Evolutionary conservation across 2,797 vertebrate genomes (phyloP), one percentile per base, ranked within the genome.

Genomic region (Phoeniculus purpureus): DNA sequence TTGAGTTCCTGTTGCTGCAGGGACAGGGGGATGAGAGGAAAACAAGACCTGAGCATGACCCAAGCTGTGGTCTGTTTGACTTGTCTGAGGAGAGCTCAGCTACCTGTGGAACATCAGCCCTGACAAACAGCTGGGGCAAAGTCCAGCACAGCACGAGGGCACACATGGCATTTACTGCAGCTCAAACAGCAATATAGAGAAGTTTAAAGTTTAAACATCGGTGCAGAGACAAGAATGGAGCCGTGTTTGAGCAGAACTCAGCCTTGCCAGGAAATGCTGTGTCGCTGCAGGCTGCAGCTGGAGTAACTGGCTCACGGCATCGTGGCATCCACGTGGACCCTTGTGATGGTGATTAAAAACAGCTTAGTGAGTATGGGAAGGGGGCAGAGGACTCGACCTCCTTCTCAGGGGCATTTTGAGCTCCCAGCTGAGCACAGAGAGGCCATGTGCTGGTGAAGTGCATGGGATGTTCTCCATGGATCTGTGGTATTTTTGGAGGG

Each of bases 91-190:
- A 37, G n/a, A 31, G 22, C 32, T 37, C 61, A 31, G 15, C 22
- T 66, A 17, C 26, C 21, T 1, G 1, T 18, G 67, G 34, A 15
- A n/a, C 1, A 3, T 3, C 15, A 58, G 6, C 20, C 20, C 15
- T 17, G 61, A 20, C 2, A 3, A 23, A 22, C 0, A 15, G 12
- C 2, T 8, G 45, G 27, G 29, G 26, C 51, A 73, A 43, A 43
- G 47, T 37, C 51, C 8, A 14, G 34, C 9, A 2, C 25, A 5
- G 21, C 4, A 0, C 1, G 1, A 7, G 15, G 13, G 25, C 37
- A 22, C 1, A 1, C 13, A 6, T 2, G 3, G 54, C 4, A 2
- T n/a, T 59, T 21, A 7, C 34, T 54, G 52, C 37, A 43, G 52
- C 72, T 45, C n/a, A 31, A 48, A 62, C 62, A 59, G 58, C 26